These are phyloP conservation scores for Palaemon carinicauda DNA, from an alignment of 1,140 invertebrate species.

Conservation along the genomic window DNA sequence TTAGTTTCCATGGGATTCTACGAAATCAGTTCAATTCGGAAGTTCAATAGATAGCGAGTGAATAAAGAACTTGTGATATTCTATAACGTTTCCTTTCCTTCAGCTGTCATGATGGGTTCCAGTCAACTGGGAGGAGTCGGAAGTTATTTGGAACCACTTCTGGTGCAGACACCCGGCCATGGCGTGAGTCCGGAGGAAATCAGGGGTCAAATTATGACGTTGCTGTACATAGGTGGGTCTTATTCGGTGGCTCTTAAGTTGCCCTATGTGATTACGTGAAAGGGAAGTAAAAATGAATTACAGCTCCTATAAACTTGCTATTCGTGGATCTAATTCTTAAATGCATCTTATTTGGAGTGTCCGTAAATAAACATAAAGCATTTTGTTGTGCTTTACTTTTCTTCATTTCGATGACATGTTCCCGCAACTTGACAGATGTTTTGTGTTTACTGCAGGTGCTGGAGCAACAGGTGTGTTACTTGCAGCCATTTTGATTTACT, in stretches of 20 bases:
- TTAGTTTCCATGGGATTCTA: too few species aligned
- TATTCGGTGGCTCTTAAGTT: too few species aligned
- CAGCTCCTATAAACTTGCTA: too few species aligned
- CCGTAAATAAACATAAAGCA: too few species aligned
- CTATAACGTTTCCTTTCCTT: neutral
- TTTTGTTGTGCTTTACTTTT: too few species aligned
- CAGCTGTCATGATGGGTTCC: slow-evolving; percentile 28
- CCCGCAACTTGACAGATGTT: neutral
- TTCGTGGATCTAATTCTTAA: too few species aligned
- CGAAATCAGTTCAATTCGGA: too few species aligned
- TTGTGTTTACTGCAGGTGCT: neutral
- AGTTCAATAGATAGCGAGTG: too few species aligned
- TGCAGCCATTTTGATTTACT: neutral
- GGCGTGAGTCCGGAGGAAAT: neutral
- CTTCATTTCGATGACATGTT: too few species aligned
- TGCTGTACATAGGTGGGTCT: slow-evolving; percentile 24
- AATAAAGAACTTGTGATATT: neutral
- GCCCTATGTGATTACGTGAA: too few species aligned
- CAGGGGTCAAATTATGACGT: slow-evolving; percentile 6
- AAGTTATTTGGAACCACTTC: slow-evolving; percentile 39
- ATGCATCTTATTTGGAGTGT: too few species aligned
- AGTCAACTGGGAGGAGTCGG: slow-evolving; percentile 24
- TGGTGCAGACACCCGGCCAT: neutral
- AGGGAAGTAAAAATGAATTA: too few species aligned
- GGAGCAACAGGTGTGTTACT: neutral